These are phyloP conservation scores for Zosterops japonicus DNA, from an alignment of 2,113 vertebrate species.

Conservation along the genomic window DNA sequence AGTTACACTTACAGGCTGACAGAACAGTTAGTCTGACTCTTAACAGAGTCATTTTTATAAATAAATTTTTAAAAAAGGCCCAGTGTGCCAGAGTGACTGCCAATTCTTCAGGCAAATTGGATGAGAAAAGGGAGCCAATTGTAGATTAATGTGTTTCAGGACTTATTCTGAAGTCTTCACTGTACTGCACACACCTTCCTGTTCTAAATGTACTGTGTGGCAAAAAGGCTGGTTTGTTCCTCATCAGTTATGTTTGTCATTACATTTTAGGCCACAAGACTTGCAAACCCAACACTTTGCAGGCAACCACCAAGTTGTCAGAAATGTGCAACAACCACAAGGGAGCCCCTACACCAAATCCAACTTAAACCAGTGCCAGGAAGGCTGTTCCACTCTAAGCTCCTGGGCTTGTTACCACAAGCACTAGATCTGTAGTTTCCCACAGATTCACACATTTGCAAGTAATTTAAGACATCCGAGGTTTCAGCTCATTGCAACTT, in stretches of 20 bases:
- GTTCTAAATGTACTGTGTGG: background rate
- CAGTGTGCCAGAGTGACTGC: background rate
- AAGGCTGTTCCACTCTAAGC: background rate
- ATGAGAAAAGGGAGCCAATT: background rate
- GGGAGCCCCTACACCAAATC: background rate
- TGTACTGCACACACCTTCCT: background rate
- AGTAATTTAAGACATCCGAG: background rate
- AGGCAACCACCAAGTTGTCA: background rate
- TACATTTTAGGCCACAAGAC: background rate
- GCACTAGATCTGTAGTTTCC: background rate
- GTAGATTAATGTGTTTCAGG: background rate
- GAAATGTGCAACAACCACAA: background rate
- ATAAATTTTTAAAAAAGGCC: background rate
- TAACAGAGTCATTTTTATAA: background rate
- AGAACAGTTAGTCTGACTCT: background rate
- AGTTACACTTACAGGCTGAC: background rate
- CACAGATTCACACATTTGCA: background rate
- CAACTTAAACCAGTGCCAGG: background rate
- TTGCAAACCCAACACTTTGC: background rate
- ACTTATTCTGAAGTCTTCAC: background rate
- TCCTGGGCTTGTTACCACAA: slow-evolving; percentile 17
- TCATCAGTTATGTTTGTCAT: background rate
- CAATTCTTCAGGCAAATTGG: background rate
- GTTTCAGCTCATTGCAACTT: background rate
- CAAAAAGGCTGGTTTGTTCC: background rate